Evolutionary conservation across 1,140 invertebrate genomes (phyloP).

Genomic region (Brachystomella parvula): DNA sequence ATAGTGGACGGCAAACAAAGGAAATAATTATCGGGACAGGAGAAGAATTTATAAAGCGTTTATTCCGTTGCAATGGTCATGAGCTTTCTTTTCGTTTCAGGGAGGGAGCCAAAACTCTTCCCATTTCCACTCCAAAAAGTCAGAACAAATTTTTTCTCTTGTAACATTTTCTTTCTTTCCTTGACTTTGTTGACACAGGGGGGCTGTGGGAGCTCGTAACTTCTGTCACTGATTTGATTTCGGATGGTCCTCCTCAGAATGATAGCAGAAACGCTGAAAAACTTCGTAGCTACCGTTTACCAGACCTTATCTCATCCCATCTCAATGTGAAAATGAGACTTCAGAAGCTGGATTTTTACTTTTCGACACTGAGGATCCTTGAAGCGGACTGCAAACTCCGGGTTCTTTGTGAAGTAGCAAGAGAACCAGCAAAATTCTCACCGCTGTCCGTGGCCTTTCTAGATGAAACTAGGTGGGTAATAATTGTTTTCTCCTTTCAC

Average conservation of each 20-base stretch:
- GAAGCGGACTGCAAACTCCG: constrained; percentile 38
- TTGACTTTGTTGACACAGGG: constrained; percentile 12
- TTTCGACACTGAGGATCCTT: constrained; percentile 35
- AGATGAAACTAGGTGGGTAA: constrained; percentile 40
- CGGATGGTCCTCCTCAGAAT: not conserved
- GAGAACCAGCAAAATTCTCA: constrained; percentile 35
- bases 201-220: constrained; percentile 33
- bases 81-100: not conserved
- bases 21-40: no score
- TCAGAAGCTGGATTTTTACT: constrained; percentile 40
- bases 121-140: not conserved
- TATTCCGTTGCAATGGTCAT: not conserved
- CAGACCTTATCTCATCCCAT: constrained; percentile 14
- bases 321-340: constrained; percentile 39
- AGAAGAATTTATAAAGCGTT: no score
- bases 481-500: not conserved
- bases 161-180: not conserved
- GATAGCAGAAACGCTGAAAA: not conserved
- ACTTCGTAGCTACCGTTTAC: not conserved
- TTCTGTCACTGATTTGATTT: constrained; percentile 25
- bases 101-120: no score
- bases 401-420: constrained; percentile 37
- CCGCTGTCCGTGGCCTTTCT: constrained; percentile 37
- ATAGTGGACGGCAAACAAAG: no score
- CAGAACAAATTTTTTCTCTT: not conserved